Percentiles rank a stretch among this genome's conserved stretches.
phyloP scores from a whole-genome alignment of 2,797 vertebrate species.

The Sebastes wilsoni region DNA sequence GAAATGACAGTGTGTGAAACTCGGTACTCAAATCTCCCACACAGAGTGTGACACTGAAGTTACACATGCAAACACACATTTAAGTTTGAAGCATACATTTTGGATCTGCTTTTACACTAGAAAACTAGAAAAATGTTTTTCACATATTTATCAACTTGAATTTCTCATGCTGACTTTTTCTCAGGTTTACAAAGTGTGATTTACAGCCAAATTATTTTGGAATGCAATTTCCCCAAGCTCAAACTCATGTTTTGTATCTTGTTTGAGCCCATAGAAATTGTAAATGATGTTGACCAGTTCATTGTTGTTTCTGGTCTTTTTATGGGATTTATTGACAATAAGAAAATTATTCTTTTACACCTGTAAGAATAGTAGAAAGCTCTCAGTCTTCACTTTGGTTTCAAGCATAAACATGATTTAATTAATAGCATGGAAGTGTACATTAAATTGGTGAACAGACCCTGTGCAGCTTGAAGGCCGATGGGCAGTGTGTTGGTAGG shows the following conservation, averaged over 20 bases:
- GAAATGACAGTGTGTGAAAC: too few species aligned
- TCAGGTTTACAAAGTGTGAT: neutral
- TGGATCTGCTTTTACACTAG: neutral
- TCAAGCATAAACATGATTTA: neutral
- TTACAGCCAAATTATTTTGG: neutral
- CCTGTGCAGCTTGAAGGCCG: slow-evolving; percentile 3
- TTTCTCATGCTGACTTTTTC: neutral
- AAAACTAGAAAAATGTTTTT: neutral
- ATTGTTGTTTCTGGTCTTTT: neutral
- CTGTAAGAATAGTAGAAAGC: neutral
- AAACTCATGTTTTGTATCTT: neutral
- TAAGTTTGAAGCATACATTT: neutral
- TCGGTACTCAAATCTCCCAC: neutral
- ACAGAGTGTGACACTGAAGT: neutral
- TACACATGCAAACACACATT: neutral
- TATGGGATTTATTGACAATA: neutral
- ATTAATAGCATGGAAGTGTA: neutral
- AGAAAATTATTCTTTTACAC: neutral
- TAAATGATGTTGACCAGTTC: neutral
- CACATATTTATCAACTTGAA: neutral
- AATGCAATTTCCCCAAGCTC: neutral
- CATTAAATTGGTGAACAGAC: neutral
- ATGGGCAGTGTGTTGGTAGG: slow-evolving; percentile 41
- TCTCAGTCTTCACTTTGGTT: neutral
- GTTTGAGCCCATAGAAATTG: neutral